These are phyloP conservation scores for Macrophya alboannulata DNA, from an alignment of 2,888 invertebrate genomes.

Conservation along the genomic window DNA sequence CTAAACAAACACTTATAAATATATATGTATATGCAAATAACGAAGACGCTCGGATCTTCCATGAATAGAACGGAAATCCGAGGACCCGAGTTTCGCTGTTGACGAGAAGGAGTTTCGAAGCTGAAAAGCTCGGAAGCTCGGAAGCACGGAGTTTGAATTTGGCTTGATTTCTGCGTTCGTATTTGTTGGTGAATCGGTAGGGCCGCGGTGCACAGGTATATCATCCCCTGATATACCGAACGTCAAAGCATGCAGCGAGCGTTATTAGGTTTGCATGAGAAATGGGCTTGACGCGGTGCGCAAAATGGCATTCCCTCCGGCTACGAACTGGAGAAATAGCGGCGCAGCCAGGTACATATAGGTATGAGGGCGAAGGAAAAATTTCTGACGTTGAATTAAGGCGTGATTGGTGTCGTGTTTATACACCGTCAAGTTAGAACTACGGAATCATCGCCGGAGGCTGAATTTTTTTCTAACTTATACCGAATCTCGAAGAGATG, in stretches of 20 bases:
- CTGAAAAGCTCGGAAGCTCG: neutral
- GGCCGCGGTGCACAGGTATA: conserved; percentile 1
- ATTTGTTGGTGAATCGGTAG: conserved; percentile 31
- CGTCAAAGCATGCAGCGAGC: conserved; percentile 49
- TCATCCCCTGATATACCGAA: conserved; percentile 23
- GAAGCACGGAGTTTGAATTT: neutral
- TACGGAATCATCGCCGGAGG: neutral
- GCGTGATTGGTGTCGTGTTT: conserved; percentile 43
- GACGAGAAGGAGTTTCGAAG: conserved; percentile 6
- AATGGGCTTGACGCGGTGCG: conserved; percentile 45
- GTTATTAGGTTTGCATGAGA: conserved; percentile 54
- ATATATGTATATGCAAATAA: conserved; percentile 15
- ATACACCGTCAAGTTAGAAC: neutral
- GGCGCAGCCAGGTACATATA: neutral
- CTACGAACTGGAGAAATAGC: neutral
- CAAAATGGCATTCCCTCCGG: conserved; percentile 19
- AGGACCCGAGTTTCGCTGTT: conserved; percentile 18
- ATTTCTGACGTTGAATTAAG: conserved; percentile 38
- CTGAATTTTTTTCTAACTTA: neutral
- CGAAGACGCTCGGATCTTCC: conserved; percentile 19
- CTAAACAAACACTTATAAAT: neutral
- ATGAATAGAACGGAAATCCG: conserved; percentile 28
- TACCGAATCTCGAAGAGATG: neutral
- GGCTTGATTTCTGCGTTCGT: conserved; percentile 32
- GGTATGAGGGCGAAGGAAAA: neutral